A percentile compares a stretch with the other conserved stretches of the same genome.
phyloP scores from a whole-genome alignment of 2,888 invertebrate genomes.

The Zelleria hepariella region DNA sequence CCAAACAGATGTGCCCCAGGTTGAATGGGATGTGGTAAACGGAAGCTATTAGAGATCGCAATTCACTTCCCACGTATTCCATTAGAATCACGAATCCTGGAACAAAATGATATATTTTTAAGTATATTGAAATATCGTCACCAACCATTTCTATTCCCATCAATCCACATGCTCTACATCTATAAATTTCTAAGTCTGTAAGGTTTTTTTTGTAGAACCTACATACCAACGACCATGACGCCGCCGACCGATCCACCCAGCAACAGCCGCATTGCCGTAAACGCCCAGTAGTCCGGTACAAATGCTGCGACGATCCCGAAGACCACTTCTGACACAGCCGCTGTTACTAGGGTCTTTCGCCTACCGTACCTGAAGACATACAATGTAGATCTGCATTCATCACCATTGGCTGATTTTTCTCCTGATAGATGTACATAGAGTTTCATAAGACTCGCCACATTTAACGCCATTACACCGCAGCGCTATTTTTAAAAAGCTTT shows the following conservation, averaged over 20 bases:
- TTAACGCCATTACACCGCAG: no score
- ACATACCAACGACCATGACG: conserved; percentile 75
- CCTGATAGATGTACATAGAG: no score
- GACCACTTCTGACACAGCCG: conserved; percentile 79
- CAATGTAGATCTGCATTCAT: no score
- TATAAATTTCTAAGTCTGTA: no score
- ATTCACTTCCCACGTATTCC: conserved; percentile 75
- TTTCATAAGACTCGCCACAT: no score
- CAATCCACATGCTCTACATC: no score
- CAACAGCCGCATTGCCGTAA: conserved; percentile 77
- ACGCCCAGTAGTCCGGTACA: conserved; percentile 73
- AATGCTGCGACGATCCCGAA: conserved; percentile 78
- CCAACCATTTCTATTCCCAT: no score
- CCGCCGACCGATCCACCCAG: conserved; percentile 84
- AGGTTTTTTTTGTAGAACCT: no score
- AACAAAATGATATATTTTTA: no score
- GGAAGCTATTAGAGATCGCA: conserved; percentile 71
- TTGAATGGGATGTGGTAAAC: conserved; percentile 79
- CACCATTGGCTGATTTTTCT: no score
- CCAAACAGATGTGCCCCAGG: conserved; percentile 76
- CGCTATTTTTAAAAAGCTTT: no score
- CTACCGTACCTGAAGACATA: conserved; percentile 79
- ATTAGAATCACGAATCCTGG: conserved; percentile 69
- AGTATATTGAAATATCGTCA: no score
- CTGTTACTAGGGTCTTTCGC: conserved; percentile 77